phyloP scores from a whole-genome alignment of 2,888 invertebrate species.

The Malthinus seriepunctatus region DNA sequence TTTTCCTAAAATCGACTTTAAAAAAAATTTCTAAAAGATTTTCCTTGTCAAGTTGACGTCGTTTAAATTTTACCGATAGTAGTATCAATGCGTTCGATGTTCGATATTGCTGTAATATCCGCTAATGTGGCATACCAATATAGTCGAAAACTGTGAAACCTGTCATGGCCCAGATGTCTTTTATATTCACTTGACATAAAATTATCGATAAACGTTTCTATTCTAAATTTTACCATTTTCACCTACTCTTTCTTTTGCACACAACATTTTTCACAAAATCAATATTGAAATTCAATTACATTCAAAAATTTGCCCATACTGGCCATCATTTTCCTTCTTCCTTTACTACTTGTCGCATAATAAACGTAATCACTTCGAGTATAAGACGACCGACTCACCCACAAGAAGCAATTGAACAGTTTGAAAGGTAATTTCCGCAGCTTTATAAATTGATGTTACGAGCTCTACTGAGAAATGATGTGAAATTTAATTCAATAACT shows the following conservation, averaged over 20 bases:
- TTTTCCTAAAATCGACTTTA: constrained; percentile 7
- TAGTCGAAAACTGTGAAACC: constrained; percentile 21
- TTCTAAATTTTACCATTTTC: not conserved
- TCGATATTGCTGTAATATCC: constrained; percentile 27
- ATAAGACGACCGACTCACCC: constrained; percentile 21
- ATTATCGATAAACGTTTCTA: constrained; percentile 11
- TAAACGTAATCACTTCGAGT: constrained; percentile 20
- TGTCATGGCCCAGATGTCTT: constrained; percentile 21
- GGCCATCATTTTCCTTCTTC: not conserved
- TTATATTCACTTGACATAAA: constrained; percentile 11
- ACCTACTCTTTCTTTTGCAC: not conserved
- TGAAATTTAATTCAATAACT: constrained; percentile 5
- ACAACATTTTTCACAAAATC: too few species aligned
- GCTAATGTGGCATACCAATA: constrained; percentile 20
- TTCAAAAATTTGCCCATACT: not conserved
- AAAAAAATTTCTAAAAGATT: constrained; percentile 18
- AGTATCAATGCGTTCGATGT: constrained; percentile 16
- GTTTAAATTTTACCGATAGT: constrained; percentile 18
- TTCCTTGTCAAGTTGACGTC: constrained; percentile 17
- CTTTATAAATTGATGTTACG: constrained; percentile 19
- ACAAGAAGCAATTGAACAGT: constrained; percentile 25
- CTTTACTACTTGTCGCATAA: constrained; percentile 13
- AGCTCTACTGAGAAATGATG: constrained; percentile 11
- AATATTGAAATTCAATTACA: not conserved
- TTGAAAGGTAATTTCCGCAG: constrained; percentile 28